phyloP scores from a whole-genome alignment of 2,888 invertebrate species.

The Aelia acuminata region DNA sequence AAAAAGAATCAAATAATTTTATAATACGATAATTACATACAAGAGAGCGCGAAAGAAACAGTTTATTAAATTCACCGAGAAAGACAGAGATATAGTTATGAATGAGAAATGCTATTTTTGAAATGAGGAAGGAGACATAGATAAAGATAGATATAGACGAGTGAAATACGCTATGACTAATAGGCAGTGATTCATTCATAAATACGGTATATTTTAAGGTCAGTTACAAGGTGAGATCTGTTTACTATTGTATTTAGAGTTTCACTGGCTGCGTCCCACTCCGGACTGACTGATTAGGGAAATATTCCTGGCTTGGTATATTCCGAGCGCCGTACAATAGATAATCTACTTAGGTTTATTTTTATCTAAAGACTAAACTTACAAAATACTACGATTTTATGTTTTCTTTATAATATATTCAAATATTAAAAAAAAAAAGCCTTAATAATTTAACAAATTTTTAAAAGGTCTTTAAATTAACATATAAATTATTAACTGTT shows the following conservation, averaged over 20 bases:
- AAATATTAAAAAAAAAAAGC: too few relatives aligned
- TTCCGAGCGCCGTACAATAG: background rate
- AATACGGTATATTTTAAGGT: slow-evolving; percentile 44
- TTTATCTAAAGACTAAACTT: too few relatives aligned
- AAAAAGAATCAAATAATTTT: background rate
- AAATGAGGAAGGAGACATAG: background rate
- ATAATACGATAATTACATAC: background rate
- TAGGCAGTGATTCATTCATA: slow-evolving; percentile 27
- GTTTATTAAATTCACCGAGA: background rate
- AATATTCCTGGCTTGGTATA: slow-evolving; percentile 24
- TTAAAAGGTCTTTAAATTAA: too few relatives aligned
- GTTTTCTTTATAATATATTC: too few relatives aligned
- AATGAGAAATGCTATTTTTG: background rate
- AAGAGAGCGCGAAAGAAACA: background rate
- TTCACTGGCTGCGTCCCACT: background rate
- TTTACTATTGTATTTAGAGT: slow-evolving; percentile 31
- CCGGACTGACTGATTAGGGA: background rate
- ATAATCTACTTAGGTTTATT: background rate
- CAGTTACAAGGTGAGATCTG: slow-evolving; percentile 42
- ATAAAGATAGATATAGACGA: slow-evolving; percentile 20
- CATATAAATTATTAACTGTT: too few relatives aligned
- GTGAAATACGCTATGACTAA: slow-evolving; percentile 22
- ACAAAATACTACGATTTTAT: too few relatives aligned
- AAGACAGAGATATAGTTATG: background rate
- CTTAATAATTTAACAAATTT: too few relatives aligned